These are phyloP conservation scores for Artibeus jamaicensis DNA, from an alignment of 2,797 vertebrate species.

Conservation along the genomic window DNA sequence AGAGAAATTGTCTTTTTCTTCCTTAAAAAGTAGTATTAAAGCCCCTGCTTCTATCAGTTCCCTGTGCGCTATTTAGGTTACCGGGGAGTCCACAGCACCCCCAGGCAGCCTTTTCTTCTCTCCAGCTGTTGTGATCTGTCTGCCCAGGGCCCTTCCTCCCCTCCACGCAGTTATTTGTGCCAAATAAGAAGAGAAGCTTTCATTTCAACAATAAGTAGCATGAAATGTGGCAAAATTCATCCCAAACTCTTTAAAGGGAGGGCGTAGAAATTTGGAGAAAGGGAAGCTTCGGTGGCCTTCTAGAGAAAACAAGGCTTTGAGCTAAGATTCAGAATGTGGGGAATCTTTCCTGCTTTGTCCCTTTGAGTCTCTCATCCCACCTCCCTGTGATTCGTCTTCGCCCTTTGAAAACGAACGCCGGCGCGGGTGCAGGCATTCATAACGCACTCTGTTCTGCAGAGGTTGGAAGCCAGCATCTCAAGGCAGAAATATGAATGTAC, in stretches of 20 bases:
- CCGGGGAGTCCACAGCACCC: background rate
- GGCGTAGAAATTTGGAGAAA: background rate
- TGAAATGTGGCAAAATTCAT: background rate
- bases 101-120: background rate
- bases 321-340: background rate
- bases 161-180: background rate
- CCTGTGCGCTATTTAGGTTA: background rate
- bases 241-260: background rate
- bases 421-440: background rate
- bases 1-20: conserved; percentile 4
- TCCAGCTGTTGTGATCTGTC: background rate
- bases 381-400: background rate
- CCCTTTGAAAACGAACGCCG: background rate
- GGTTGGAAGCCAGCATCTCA: background rate
- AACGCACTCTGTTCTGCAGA: background rate
- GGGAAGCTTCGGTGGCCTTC: background rate
- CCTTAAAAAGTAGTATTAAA: conserved; percentile 39
- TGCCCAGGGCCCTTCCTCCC: background rate
- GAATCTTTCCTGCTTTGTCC: background rate
- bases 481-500: background rate
- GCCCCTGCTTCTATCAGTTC: background rate
- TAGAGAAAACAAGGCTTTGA: background rate
- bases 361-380: background rate
- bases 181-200: background rate
- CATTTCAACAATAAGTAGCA: background rate